Percentiles rank a stretch among this genome's conserved stretches.
Evolutionary conservation across 2,888 invertebrate species (phyloP).

Genomic region (Pasiphila rectangulata): DNA sequence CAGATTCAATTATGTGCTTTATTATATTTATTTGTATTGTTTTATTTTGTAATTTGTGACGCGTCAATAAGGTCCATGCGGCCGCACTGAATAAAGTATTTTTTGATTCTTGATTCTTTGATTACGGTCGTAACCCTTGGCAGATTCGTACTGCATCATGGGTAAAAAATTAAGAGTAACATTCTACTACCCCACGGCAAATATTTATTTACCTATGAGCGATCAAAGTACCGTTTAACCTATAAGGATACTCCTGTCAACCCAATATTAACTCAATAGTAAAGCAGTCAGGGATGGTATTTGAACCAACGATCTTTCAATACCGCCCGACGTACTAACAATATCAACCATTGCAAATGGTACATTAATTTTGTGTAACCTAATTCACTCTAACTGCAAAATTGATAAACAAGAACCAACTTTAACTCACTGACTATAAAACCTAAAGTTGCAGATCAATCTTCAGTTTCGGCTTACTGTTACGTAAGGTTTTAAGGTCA

Average conservation of each 20-base stretch:
- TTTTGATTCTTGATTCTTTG: too few species aligned
- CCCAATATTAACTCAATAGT: not conserved
- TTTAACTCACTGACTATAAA: constrained; percentile 12
- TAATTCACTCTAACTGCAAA: constrained; percentile 45
- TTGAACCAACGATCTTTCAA: constrained; percentile 18
- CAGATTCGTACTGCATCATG: too few species aligned
- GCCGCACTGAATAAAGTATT: too few species aligned
- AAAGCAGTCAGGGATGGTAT: constrained; percentile 20
- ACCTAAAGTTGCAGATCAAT: constrained; percentile 29
- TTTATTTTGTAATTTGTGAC: too few species aligned
- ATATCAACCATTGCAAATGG: constrained; percentile 42
- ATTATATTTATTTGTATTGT: too few species aligned
- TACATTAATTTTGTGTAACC: constrained; percentile 54
- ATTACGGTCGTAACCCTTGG: too few species aligned
- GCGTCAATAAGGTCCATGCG: too few species aligned
- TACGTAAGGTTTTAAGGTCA: constrained; percentile 76
- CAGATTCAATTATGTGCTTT: too few species aligned
- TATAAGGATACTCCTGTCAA: not conserved
- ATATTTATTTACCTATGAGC: not conserved
- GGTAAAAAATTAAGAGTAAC: too few species aligned
- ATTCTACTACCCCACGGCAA: too few species aligned
- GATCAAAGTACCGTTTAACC: not conserved
- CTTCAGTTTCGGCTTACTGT: constrained; percentile 54
- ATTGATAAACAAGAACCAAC: constrained; percentile 29
- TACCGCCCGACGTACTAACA: constrained; percentile 22